Conservation (phyloP, 1,140 invertebrate species). For the Belonocnema kinseyi region DNA sequence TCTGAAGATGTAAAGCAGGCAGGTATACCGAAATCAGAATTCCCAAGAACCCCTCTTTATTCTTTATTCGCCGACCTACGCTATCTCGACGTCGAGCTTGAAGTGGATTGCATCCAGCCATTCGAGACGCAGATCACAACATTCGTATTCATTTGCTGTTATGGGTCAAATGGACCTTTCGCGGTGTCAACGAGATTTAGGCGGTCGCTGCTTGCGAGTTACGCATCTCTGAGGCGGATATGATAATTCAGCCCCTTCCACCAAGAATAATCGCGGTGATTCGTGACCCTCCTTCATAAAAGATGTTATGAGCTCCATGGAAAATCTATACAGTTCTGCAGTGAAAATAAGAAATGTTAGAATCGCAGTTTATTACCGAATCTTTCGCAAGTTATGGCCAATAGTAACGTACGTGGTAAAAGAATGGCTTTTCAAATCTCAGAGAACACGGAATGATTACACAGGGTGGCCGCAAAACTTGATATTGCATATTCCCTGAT, state of each 20-base stretch:
- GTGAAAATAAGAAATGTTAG: too few relatives aligned
- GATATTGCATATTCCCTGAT: too few relatives aligned
- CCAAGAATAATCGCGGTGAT: neutral
- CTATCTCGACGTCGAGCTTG: neutral
- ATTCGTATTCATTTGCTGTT: slow-evolving; percentile 37
- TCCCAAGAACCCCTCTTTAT: slow-evolving; percentile 10
- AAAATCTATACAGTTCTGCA: too few relatives aligned
- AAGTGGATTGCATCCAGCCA: slow-evolving; percentile 29
- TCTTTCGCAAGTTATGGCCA: too few relatives aligned
- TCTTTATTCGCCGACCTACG: slow-evolving; percentile 16
- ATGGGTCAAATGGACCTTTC: slow-evolving; percentile 38
- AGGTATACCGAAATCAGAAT: slow-evolving; percentile 31
- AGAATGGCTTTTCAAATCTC: too few relatives aligned
- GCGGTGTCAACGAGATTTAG: slow-evolving; percentile 48
- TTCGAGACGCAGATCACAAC: slow-evolving; percentile 28
- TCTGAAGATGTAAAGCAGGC: slow-evolving; percentile 23
- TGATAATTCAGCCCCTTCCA: neutral
- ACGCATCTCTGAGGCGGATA: neutral
- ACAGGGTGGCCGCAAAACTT: too few relatives aligned
- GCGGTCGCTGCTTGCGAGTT: neutral
- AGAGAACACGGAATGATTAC: too few relatives aligned
- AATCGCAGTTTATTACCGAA: too few relatives aligned
- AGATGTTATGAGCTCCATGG: neutral
- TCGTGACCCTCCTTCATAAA: slow-evolving; percentile 9
- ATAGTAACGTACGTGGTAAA: too few relatives aligned